Evolutionary conservation across 2,113 vertebrate species (phyloP).

Genomic region (Piprites chloris): DNA sequence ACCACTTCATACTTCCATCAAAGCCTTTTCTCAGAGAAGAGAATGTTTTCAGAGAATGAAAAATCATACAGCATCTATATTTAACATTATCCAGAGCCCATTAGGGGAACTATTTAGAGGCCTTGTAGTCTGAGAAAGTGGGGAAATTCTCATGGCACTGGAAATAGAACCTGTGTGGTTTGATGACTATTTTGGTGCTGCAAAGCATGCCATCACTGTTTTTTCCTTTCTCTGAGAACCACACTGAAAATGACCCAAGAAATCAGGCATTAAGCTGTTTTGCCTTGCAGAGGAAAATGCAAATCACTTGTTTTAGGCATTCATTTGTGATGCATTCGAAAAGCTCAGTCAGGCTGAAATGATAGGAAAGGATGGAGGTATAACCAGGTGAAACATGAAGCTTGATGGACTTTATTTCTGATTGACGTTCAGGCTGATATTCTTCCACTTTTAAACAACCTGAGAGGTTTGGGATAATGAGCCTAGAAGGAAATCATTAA

Average conservation of each 20-base stretch:
- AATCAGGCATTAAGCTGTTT: background rate
- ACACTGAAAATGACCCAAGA: background rate
- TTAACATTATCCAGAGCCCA: background rate
- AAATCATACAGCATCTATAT: background rate
- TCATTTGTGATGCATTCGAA: background rate
- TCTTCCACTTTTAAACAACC: slow-evolving; percentile 1
- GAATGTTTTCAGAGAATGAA: background rate
- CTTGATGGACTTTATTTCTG: background rate
- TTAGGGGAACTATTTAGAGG: background rate
- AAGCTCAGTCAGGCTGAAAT: background rate
- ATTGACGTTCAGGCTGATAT: background rate
- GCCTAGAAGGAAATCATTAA: background rate
- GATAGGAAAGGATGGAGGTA: background rate
- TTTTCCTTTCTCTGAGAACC: background rate
- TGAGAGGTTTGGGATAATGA: background rate
- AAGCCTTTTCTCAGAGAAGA: background rate
- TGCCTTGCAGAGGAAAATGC: background rate
- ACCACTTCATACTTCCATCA: background rate
- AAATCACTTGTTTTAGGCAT: background rate
- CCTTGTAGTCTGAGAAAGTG: background rate
- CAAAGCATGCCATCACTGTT: background rate
- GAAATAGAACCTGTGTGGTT: background rate
- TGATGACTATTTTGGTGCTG: background rate
- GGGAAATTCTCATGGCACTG: background rate
- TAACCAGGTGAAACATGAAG: background rate